phyloP scores from a whole-genome alignment of 2,113 vertebrate genomes.

The Urocitellus parryii region DNA sequence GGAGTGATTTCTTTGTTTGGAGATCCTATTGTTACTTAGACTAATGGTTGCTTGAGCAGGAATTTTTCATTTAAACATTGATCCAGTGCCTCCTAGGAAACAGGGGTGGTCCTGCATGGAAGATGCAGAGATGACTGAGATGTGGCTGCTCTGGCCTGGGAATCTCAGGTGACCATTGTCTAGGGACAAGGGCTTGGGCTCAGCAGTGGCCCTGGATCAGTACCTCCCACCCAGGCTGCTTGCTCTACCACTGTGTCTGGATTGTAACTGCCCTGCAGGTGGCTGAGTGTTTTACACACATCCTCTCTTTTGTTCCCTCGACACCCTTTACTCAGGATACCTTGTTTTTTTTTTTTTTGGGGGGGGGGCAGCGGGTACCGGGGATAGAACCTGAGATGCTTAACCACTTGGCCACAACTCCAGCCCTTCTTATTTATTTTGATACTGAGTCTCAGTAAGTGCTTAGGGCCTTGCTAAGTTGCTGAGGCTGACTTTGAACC shows the following conservation, averaged over 20 bases:
- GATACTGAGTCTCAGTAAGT: too few relatives aligned
- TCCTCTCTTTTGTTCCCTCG: neutral
- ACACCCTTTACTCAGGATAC: neutral
- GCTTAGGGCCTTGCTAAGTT: too few relatives aligned
- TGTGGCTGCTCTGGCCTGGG: neutral
- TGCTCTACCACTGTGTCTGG: neutral
- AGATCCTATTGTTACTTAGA: neutral
- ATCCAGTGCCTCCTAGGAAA: neutral
- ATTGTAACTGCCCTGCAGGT: neutral
- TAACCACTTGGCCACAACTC: too few relatives aligned
- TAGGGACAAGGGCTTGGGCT: neutral
- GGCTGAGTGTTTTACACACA: too few relatives aligned
- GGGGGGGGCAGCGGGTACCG: fast-evolving
- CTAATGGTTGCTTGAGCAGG: neutral
- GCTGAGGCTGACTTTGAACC: too few relatives aligned
- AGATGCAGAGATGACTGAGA: neutral
- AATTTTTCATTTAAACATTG: neutral
- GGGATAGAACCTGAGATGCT: too few relatives aligned
- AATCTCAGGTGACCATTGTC: neutral
- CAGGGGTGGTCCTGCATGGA: too few relatives aligned
- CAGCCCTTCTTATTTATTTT: too few relatives aligned
- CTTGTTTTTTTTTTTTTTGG: too few relatives aligned
- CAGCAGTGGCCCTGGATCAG: neutral
- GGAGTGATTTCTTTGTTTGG: neutral
- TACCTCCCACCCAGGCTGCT: neutral